These are phyloP conservation scores for Uropsilus gracilis DNA, from an alignment of 2,113 vertebrate genomes.

Conservation along the genomic window DNA sequence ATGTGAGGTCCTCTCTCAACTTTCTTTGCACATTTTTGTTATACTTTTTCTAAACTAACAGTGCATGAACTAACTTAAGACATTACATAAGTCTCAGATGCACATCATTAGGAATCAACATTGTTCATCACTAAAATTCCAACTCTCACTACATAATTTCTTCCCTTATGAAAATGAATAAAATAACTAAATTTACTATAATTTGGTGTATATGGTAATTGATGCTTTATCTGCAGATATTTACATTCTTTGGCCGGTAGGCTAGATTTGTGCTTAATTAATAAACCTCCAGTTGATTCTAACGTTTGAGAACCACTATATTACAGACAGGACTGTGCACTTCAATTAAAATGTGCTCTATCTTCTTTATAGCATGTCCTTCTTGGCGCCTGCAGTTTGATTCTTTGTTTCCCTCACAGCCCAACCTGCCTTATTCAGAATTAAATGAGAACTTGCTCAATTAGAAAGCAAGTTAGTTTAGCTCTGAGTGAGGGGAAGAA, in stretches of 20 bases:
- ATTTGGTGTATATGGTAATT: background rate
- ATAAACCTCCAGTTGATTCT: background rate
- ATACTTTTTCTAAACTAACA: no score
- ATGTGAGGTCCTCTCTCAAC: no score
- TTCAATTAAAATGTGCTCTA: background rate
- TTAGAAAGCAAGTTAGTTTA: constrained; percentile 14
- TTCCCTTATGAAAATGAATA: background rate
- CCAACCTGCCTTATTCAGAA: background rate
- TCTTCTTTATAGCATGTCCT: background rate
- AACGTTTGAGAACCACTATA: background rate
- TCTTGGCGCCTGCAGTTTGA: background rate
- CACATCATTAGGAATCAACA: no score
- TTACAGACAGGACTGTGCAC: background rate
- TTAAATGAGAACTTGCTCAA: background rate
- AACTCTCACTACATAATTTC: background rate
- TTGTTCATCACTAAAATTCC: background rate
- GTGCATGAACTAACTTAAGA: no score
- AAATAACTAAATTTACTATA: background rate
- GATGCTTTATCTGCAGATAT: background rate
- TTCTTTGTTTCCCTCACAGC: constrained; percentile 41
- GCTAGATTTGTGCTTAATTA: background rate
- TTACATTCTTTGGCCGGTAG: background rate
- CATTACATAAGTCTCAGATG: no score
- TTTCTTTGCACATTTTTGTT: no score
- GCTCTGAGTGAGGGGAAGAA: constrained; percentile 39